Evolutionary conservation across 2,888 invertebrate genomes (phyloP).

Genomic region (Alloplasta piceator): DNA sequence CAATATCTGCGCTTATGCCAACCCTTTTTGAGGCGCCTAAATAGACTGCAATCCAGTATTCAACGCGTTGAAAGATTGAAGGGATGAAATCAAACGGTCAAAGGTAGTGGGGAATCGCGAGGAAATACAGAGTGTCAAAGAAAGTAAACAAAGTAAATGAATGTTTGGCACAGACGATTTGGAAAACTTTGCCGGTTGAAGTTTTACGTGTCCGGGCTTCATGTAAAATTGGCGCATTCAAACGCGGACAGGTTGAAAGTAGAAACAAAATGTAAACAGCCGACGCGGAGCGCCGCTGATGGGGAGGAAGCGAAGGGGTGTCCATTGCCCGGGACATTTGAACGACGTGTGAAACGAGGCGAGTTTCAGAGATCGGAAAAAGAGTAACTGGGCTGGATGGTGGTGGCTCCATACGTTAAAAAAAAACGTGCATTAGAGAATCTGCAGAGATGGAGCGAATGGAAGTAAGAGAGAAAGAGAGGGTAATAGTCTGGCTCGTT

Average conservation of each 20-base stretch:
- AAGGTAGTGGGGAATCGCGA: not conserved
- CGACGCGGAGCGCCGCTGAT: no score
- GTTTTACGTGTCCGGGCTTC: no score
- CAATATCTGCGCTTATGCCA: no score
- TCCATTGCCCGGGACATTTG: conserved; percentile 36
- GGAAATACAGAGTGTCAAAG: not conserved
- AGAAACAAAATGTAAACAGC: conserved; percentile 59
- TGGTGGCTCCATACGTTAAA: conserved; percentile 1
- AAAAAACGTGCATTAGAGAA: not conserved
- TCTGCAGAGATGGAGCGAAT: conserved; percentile 2
- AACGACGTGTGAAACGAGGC: conserved; percentile 30
- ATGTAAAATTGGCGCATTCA: not conserved
- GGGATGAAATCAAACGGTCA: conserved; percentile 4
- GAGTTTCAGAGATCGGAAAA: conserved; percentile 19
- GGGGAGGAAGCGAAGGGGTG: not conserved
- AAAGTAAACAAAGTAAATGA: conserved; percentile 10
- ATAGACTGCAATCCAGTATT: no score
- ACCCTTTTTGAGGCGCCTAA: no score
- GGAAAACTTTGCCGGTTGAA: no score
- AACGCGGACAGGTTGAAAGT: conserved; percentile 54
- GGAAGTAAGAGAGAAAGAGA: not conserved
- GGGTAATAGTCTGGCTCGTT: conserved; percentile 8
- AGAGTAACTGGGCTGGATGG: conserved; percentile 13
- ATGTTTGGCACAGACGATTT: no score
- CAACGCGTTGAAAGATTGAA: conserved; percentile 10